These are phyloP conservation scores for Struthidea cinerea DNA, from an alignment of 2,113 vertebrate species.

Conservation along the genomic window DNA sequence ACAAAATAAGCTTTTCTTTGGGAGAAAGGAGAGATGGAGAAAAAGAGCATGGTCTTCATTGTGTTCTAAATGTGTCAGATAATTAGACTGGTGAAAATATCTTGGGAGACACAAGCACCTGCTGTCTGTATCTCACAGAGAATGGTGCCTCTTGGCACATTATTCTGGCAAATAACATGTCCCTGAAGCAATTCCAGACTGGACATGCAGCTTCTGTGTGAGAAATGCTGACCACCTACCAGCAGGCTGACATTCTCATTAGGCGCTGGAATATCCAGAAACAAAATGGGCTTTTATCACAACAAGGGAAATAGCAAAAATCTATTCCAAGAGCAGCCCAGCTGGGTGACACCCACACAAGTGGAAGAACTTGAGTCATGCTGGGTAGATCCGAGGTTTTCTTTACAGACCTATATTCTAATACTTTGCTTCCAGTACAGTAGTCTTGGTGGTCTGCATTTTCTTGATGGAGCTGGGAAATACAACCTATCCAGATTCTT, in stretches of 20 bases:
- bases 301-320: constrained; percentile 15
- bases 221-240: constrained; percentile 12
- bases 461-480: constrained; percentile 47
- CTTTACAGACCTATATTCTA: constrained; percentile 10
- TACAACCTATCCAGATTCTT: constrained; percentile 13
- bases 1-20: background rate
- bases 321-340: constrained; percentile 9
- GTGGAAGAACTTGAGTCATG: constrained; percentile 27
- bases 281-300: background rate
- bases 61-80: background rate
- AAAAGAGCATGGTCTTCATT: background rate
- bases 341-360: constrained; percentile 35
- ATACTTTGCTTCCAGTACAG: constrained; percentile 15
- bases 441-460: constrained; percentile 36
- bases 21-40: background rate
- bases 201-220: background rate
- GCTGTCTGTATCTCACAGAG: background rate
- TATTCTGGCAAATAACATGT: background rate
- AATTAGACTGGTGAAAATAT: background rate
- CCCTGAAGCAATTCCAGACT: background rate
- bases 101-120: background rate
- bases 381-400: background rate
- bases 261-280: background rate
- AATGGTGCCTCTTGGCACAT: background rate
- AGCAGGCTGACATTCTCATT: background rate